Evolutionary conservation across 1,140 invertebrate species (phyloP), one percentile per base, ranked within the genome.

Genomic region (Popillia japonica): DNA sequence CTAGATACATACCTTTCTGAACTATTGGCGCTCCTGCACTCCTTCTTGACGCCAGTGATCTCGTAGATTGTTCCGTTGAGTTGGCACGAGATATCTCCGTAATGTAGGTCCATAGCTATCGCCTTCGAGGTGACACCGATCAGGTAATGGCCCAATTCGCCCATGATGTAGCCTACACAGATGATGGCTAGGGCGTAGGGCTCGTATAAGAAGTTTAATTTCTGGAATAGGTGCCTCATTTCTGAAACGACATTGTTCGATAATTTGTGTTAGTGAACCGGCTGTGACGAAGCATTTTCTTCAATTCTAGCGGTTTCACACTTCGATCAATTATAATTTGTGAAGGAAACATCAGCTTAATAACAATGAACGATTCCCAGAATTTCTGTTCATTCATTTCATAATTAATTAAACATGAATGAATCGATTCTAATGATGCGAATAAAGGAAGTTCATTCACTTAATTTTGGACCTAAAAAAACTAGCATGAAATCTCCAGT

Each of bases 111-210:
- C 40, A 91, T 91, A 4, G 95, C 94, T 22, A 94, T 94, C 78
- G 92, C 92, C 85, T 96, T 95, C 68, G 94, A 95, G 23, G 95
- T 96, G 0, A 95, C 94, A 88, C 95, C 95, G 81, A 96, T 96
- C 76, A 96, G 87, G 87, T 95, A 96, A 87, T 96, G 95, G 6
- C 95, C 94, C 74, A 96, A 87, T 86, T 96, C 95, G 22, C 94
- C 95, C 0, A 96, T 86, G 10, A 96, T 91, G 85, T 96, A 96
- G 79, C 94, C 94, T 44, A 95, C 85, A 14, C 94, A 94, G 44
- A 96, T 90, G 64, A 96, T 87, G 3, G 89, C 93, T 79, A 96
- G 86, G 27, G 93, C 93, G 85, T 95, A 95, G 81, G 91, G 89
- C 81, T 92, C 93, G 86, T 95, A 95, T 76, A 92, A 89, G 81